phyloP scores from a whole-genome alignment of 2,797 vertebrate species.

The Carduelis carduelis region DNA sequence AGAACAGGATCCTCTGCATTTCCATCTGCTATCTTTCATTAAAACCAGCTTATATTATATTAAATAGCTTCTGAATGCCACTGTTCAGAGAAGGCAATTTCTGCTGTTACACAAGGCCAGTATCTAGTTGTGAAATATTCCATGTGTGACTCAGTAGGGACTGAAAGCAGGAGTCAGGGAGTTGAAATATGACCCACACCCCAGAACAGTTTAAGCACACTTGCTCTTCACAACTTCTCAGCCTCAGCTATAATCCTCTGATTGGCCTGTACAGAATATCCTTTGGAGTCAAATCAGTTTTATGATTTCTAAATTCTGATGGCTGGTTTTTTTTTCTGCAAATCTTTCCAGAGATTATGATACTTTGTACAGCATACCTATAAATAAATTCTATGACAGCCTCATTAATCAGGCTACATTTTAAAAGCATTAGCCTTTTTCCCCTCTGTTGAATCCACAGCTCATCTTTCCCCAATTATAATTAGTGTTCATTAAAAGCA shows the following conservation, averaged over 20 bases:
- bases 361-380: conserved; percentile 38
- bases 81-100: background rate
- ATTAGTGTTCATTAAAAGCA: conserved; percentile 37
- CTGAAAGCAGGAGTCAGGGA: background rate
- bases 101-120: background rate
- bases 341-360: conserved; percentile 48
- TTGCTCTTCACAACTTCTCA: background rate
- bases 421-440: conserved; percentile 58
- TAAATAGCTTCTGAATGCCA: background rate
- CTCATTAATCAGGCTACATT: conserved; percentile 57
- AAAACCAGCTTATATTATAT: background rate
- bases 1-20: background rate
- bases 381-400: conserved; percentile 52
- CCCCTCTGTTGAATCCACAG: conserved; percentile 39
- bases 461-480: conserved; percentile 33
- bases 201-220: background rate
- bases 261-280: background rate
- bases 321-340: conserved; percentile 24
- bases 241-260: background rate
- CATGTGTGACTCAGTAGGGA: background rate
- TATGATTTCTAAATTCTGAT: conserved; percentile 33
- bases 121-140: background rate
- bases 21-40: background rate
- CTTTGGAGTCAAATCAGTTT: background rate
- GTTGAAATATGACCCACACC: background rate